Evolutionary conservation across 2,888 invertebrate species (phyloP).

Genomic region (Cremastinae sp.): DNA sequence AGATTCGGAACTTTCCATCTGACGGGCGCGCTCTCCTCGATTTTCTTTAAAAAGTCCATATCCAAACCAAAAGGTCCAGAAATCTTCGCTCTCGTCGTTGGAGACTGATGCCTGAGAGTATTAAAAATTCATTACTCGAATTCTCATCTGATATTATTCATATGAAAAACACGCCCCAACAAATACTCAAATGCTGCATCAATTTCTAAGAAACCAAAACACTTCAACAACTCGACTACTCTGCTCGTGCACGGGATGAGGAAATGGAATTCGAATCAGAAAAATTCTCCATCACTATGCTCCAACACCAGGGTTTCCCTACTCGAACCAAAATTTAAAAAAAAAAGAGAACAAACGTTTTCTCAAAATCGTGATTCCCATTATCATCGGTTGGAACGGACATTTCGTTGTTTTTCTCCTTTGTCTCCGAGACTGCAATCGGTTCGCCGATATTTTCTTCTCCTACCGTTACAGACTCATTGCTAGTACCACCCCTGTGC

Average conservation of each 20-base stretch:
- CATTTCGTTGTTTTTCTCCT: slow-evolving; percentile 26
- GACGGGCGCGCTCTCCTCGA: slow-evolving; percentile 82
- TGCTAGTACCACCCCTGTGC: slow-evolving; percentile 51
- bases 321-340: slow-evolving; percentile 24
- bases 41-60: slow-evolving; percentile 86
- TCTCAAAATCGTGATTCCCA: slow-evolving; percentile 63
- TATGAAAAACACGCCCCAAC: background rate
- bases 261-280: background rate
- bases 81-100: slow-evolving; percentile 73
- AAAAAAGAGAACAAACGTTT: slow-evolving; percentile 67
- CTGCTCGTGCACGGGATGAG: background rate
- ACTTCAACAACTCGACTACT: background rate
- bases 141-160: background rate
- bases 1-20: slow-evolving; percentile 79
- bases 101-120: slow-evolving; percentile 67
- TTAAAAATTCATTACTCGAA: background rate
- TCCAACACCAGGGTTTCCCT: slow-evolving; percentile 63
- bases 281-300: slow-evolving; percentile 4
- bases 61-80: slow-evolving; percentile 91
- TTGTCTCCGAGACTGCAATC: slow-evolving; percentile 20
- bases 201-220: background rate
- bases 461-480: slow-evolving; percentile 26
- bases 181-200: background rate
- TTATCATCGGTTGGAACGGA: slow-evolving; percentile 56
- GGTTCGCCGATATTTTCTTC: slow-evolving; percentile 42